Conservation (phyloP, 2,113 vertebrate species). For the Oreamnos americanus region DNA sequence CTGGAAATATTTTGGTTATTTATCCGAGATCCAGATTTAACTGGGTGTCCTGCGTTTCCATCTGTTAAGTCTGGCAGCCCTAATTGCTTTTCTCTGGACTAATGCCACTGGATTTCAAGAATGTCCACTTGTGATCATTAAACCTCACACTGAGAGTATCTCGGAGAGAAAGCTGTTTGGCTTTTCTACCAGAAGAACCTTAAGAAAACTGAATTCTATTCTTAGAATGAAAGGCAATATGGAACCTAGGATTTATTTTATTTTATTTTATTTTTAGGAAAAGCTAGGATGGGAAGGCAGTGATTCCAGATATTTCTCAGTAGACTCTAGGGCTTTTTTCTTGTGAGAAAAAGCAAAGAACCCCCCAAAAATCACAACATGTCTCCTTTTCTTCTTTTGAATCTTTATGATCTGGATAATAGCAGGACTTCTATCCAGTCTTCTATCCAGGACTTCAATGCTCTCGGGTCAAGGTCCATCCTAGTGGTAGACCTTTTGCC, state of each 20-base stretch:
- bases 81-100: neutral
- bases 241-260: neutral
- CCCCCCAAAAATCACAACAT: neutral
- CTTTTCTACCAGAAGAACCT: neutral
- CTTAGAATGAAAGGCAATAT: neutral
- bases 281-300: neutral
- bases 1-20: neutral
- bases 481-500: neutral
- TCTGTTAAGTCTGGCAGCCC: neutral
- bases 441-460: neutral
- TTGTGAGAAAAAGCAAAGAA: neutral
- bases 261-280: neutral
- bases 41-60: neutral
- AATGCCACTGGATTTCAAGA: neutral
- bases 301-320: neutral
- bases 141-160: neutral
- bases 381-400: neutral
- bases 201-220: neutral
- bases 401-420: neutral
- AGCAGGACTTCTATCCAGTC: neutral
- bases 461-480: neutral
- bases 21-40: neutral
- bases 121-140: neutral
- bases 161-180: neutral
- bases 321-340: neutral